A percentile compares a stretch with the other conserved stretches of the same genome.
Conservation (phyloP, 1,140 invertebrate genomes). For the Zaprionus kolodkinae region DNA sequence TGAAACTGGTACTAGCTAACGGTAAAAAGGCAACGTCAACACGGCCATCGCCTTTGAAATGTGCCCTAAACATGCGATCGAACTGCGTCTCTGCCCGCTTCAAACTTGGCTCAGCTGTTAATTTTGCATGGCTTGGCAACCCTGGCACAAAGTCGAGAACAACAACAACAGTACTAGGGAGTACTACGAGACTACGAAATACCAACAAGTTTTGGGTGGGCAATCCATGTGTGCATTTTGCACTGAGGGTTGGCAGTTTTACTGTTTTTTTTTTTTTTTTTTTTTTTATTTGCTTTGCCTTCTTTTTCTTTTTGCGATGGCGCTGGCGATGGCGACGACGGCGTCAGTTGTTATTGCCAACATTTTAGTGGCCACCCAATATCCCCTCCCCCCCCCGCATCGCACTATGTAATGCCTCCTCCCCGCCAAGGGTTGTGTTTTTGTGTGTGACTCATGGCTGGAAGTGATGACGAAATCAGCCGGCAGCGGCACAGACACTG, state of each 20-base stretch:
- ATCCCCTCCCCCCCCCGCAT: not conserved
- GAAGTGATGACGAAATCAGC: constrained; percentile 60
- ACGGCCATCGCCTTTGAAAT: constrained; percentile 27
- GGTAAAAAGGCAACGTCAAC: constrained; percentile 13
- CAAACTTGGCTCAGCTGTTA: constrained; percentile 54
- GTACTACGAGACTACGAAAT: constrained; percentile 11
- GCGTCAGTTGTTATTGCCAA: constrained; percentile 67
- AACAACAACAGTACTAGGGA: not conserved
- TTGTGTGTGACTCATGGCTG: constrained; percentile 51
- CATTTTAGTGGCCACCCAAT: constrained; percentile 32
- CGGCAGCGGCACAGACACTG: constrained; percentile 32
- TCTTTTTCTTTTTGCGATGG: constrained; percentile 32
- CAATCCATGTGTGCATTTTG: constrained; percentile 39
- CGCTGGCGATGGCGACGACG: constrained; percentile 31
- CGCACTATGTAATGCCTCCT: not conserved
- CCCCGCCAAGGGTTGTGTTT: not conserved
- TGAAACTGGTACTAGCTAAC: constrained; percentile 14
- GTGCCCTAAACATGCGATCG: constrained; percentile 61
- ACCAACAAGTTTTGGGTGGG: constrained; percentile 37
- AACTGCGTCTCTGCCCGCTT: constrained; percentile 33
- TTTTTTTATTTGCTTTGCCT: constrained; percentile 6
- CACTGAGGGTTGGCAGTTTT: constrained; percentile 31
- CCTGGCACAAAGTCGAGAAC: constrained; percentile 7
- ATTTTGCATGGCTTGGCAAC: constrained; percentile 54
- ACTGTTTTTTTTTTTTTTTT: constrained; percentile 22